Evolutionary conservation across 1,140 invertebrate genomes (phyloP).

Genomic region (Cyphomyrmex costatus): DNA sequence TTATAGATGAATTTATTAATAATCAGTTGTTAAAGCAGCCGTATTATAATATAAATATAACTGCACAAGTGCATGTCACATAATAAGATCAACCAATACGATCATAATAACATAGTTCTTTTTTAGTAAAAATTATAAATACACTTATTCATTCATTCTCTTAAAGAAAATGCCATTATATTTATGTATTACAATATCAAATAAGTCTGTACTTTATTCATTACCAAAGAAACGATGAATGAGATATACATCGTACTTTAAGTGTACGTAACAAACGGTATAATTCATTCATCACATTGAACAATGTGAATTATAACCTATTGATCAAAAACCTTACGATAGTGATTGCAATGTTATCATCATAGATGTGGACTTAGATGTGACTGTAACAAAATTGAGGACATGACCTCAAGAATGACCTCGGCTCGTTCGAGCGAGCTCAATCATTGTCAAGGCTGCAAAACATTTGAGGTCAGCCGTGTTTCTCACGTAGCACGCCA

Average conservation of each 20-base stretch:
- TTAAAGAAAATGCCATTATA: background rate
- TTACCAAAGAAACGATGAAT: background rate
- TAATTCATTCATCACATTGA: background rate
- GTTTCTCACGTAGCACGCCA: background rate
- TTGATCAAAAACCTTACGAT: background rate
- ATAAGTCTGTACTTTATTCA: background rate
- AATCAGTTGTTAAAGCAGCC: background rate
- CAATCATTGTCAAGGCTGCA: slow-evolving; percentile 60
- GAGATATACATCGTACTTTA: background rate
- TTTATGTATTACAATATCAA: background rate
- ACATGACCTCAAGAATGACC: background rate
- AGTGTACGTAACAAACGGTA: background rate
- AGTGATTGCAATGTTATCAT: background rate
- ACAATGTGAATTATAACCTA: background rate
- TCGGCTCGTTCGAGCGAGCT: background rate
- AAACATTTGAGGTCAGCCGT: background rate
- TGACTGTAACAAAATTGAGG: background rate
- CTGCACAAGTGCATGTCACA: background rate
- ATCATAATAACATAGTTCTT: background rate
- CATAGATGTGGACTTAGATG: slow-evolving; percentile 2
- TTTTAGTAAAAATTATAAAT: background rate
- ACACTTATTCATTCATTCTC: background rate
- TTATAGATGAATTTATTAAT: background rate
- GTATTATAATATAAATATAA: background rate
- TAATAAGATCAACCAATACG: background rate